A percentile compares a stretch with the other conserved stretches of the same genome.
Evolutionary conservation across 2,888 invertebrate genomes (phyloP).

Genomic region (Neocrepidodera transversa): DNA sequence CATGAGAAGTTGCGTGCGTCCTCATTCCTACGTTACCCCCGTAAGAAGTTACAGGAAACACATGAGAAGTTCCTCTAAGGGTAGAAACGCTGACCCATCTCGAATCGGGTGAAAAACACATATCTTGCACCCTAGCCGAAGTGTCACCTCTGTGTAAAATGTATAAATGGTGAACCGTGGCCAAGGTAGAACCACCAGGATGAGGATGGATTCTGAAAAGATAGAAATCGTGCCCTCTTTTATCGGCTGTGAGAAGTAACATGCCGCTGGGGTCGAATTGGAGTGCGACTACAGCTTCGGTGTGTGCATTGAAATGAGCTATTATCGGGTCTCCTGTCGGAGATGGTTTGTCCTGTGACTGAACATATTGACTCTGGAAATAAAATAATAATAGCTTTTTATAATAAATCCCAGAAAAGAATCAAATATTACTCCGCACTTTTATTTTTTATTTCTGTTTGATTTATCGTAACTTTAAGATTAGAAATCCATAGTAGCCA

Average conservation of each 20-base stretch:
- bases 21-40: conserved; percentile 90
- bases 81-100: conserved; percentile 98
- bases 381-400: no score
- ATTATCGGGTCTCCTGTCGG: conserved; percentile 72
- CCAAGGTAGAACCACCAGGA: conserved; percentile 79
- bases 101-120: conserved; percentile 89
- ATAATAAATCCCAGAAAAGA: no score
- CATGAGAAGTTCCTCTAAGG: conserved; percentile 95
- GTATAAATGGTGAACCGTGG: conserved; percentile 94
- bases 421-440: no score
- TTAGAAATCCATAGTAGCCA: no score
- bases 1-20: conserved; percentile 93
- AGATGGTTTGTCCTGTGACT: conserved; percentile 44
- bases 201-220: conserved; percentile 94
- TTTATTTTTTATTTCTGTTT: no score
- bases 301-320: conserved; percentile 88
- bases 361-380: conserved; percentile 29
- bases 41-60: conserved; percentile 96
- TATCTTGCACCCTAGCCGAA: conserved; percentile 92
- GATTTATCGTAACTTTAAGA: no score
- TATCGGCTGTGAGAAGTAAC: conserved; percentile 89
- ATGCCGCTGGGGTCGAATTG: conserved; percentile 91
- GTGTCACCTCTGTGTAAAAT: conserved; percentile 95
- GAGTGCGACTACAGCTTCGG: conserved; percentile 87
- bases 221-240: conserved; percentile 94